These are phyloP conservation scores for Pipa parva DNA, from an alignment of 2,113 vertebrate species.

Conservation along the genomic window DNA sequence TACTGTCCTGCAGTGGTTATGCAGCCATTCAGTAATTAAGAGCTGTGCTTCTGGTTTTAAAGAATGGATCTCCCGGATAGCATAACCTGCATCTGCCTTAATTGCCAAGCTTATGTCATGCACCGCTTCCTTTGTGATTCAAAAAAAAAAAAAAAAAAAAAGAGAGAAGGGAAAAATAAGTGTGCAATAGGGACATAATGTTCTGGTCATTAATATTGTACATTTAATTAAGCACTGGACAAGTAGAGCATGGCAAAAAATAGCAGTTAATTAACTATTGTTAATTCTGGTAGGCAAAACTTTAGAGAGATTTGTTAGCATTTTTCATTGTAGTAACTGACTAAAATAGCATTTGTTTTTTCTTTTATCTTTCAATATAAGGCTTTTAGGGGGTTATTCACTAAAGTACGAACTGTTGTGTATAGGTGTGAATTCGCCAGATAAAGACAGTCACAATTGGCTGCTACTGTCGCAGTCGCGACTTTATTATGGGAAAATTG, in stretches of 20 bases:
- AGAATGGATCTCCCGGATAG: constrained; percentile 69
- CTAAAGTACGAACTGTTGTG: no score
- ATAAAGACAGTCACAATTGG: no score
- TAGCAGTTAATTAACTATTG: constrained; percentile 11
- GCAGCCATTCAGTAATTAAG: constrained; percentile 74
- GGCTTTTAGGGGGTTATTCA: no score
- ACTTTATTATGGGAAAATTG: no score
- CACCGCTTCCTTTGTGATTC: constrained; percentile 72
- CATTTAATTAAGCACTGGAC: constrained; percentile 9
- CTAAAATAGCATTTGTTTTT: background rate
- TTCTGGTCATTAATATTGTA: constrained; percentile 9
- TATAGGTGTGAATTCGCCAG: no score
- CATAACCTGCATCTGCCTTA: constrained; percentile 59
- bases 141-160: background rate
- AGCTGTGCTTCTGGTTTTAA: constrained; percentile 69
- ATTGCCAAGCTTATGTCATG: constrained; percentile 71
- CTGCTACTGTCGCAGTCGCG: no score
- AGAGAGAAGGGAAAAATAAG: no score
- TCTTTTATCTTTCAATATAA: no score
- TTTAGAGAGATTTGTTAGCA: background rate
- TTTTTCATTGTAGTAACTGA: background rate
- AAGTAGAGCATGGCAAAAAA: background rate
- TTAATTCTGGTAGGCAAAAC: constrained; percentile 6
- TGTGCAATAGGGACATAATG: constrained; percentile 5
- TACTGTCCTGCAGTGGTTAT: constrained; percentile 60